These are phyloP conservation scores for Zapornia atra DNA, from an alignment of 2,113 vertebrate genomes.

Conservation along the genomic window DNA sequence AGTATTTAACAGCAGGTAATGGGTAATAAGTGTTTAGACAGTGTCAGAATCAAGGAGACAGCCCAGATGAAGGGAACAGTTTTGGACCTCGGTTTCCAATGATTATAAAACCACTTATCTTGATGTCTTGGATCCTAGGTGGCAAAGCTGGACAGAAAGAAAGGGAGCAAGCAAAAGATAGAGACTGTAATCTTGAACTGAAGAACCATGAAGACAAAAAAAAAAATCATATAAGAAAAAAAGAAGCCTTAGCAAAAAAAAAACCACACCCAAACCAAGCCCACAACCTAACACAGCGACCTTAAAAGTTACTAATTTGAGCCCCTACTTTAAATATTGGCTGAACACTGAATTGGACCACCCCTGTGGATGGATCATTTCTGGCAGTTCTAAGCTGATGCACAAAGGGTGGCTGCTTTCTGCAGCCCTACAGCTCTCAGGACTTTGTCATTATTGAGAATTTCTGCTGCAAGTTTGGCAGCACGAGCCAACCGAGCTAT, in stretches of 20 bases:
- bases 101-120: neutral
- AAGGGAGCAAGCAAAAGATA: neutral
- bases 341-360: neutral
- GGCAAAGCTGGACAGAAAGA: neutral
- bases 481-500: neutral
- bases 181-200: neutral
- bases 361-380: neutral
- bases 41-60: neutral
- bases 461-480: neutral
- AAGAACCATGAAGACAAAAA: neutral
- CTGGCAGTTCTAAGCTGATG: neutral
- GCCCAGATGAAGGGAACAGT: neutral
- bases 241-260: neutral
- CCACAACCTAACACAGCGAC: too few relatives aligned
- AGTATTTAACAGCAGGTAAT: neutral
- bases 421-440: neutral
- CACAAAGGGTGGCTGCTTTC: neutral
- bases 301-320: neutral
- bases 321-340: neutral
- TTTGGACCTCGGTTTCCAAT: neutral
- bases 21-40: neutral
- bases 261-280: neutral
- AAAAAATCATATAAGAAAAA: neutral
- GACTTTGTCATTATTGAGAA: neutral
- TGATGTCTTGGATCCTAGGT: neutral